A percentile compares a stretch with the other conserved stretches of the same genome.
These are phyloP conservation scores for Syrmaticus mikado DNA, from an alignment of 2,113 vertebrate species.

Conservation along the genomic window DNA sequence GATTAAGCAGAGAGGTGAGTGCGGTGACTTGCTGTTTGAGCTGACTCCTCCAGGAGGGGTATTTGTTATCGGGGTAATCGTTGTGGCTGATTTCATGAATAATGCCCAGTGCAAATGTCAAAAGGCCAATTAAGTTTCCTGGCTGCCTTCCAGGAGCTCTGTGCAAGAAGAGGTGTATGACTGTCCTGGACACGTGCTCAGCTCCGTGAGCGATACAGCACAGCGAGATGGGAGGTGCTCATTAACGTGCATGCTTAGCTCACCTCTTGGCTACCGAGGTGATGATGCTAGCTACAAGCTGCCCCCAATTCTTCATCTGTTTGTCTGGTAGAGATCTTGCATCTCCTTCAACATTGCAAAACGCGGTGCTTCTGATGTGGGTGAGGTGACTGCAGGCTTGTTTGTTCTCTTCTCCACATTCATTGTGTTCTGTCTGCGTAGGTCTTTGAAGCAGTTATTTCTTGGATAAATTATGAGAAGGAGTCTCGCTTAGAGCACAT, in stretches of 20 bases:
- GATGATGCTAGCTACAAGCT: background rate
- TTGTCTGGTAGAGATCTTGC: background rate
- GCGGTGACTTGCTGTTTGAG: background rate
- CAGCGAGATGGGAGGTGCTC: background rate
- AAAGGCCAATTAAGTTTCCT: conserved; percentile 41
- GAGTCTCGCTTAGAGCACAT: conserved; percentile 91
- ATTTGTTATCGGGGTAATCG: conserved; percentile 7
- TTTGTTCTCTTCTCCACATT: background rate
- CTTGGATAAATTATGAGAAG: conserved; percentile 96
- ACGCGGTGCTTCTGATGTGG: background rate
- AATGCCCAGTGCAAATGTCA: conserved; percentile 32
- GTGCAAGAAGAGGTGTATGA: background rate
- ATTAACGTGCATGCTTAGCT: background rate
- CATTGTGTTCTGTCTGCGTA: conserved; percentile 56
- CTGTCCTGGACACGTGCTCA: background rate
- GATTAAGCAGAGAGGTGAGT: background rate
- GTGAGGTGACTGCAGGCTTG: background rate
- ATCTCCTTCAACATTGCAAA: background rate
- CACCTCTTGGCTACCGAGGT: background rate
- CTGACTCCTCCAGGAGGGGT: background rate
- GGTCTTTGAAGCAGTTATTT: conserved; percentile 97
- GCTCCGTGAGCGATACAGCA: conserved; percentile 20
- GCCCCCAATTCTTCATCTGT: background rate
- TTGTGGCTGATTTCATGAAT: conserved; percentile 25
- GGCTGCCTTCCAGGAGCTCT: conserved; percentile 22